Evolutionary conservation across 2,797 vertebrate genomes (phyloP).

Genomic region (Molossus alvarezi): DNA sequence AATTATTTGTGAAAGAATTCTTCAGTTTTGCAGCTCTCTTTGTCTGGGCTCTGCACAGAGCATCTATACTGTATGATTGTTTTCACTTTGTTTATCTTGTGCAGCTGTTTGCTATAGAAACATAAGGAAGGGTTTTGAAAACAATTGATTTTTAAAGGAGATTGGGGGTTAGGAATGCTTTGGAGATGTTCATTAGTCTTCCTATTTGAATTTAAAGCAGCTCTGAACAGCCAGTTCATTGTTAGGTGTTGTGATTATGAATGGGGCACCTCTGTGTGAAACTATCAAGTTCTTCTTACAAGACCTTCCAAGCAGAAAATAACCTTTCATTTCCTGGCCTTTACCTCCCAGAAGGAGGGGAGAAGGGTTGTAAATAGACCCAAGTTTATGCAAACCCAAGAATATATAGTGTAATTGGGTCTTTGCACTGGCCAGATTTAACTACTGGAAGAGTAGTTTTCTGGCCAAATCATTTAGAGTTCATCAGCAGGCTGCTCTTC

Average conservation of each 20-base stretch:
- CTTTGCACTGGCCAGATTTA: neutral
- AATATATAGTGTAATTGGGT: conserved; percentile 30
- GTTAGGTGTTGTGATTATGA: conserved; percentile 78
- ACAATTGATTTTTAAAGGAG: conserved; percentile 83
- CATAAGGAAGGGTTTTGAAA: conserved; percentile 76
- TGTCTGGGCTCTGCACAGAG: conserved; percentile 52
- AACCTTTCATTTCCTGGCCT: conserved; percentile 80
- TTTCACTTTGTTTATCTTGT: conserved; percentile 74
- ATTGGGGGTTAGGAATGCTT: conserved; percentile 70
- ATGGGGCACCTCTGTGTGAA: conserved; percentile 82
- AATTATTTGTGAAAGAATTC: conserved; percentile 72
- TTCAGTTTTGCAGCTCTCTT: neutral
- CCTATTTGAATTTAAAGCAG: conserved; percentile 81
- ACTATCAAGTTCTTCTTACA: conserved; percentile 78
- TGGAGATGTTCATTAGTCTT: conserved; percentile 76
- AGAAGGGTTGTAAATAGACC: conserved; percentile 55
- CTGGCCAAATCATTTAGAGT: neutral
- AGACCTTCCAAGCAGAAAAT: conserved; percentile 84
- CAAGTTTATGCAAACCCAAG: conserved; percentile 66
- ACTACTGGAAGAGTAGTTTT: neutral
- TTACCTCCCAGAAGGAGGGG: conserved; percentile 66
- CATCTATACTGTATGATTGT: conserved; percentile 42
- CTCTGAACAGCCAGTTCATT: conserved; percentile 78
- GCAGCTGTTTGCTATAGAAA: conserved; percentile 80
- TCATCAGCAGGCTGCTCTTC: neutral